These are phyloP conservation scores for Brienomyrus longianalis DNA, from an alignment of 2,113 vertebrate species.

Conservation along the genomic window DNA sequence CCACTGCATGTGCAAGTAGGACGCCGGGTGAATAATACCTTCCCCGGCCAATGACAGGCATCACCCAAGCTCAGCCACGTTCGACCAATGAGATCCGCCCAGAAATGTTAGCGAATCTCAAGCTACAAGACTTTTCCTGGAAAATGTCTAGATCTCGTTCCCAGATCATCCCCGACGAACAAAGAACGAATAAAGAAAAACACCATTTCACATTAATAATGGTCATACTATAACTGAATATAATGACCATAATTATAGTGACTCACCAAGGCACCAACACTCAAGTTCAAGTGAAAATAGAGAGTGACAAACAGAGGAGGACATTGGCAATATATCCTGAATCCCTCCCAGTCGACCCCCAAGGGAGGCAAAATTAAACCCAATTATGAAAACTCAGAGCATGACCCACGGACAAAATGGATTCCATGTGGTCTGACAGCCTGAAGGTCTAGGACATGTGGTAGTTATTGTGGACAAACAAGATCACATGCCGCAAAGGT, in stretches of 20 bases:
- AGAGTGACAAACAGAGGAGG: background rate
- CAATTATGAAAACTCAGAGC: background rate
- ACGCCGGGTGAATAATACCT: background rate
- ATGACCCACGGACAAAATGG: background rate
- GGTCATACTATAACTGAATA: background rate
- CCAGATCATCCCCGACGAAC: background rate
- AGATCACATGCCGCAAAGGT: background rate
- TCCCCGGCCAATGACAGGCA: background rate
- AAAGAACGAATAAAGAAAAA: background rate
- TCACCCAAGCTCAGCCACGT: background rate
- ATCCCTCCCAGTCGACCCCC: background rate
- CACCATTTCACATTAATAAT: background rate
- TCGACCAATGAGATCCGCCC: background rate
- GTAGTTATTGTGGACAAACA: background rate
- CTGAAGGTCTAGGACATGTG: background rate
- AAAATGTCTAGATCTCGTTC: background rate
- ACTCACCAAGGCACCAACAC: background rate
- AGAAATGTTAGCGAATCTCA: background rate
- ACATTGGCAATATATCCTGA: background rate
- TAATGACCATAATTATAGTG: background rate
- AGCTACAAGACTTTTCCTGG: background rate
- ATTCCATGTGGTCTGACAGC: background rate
- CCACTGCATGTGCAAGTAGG: background rate
- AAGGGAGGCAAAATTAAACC: constrained; percentile 8
- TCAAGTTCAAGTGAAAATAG: background rate